Conservation (phyloP, 2,113 vertebrate genomes). For the Pelmatolapia mariae region DNA sequence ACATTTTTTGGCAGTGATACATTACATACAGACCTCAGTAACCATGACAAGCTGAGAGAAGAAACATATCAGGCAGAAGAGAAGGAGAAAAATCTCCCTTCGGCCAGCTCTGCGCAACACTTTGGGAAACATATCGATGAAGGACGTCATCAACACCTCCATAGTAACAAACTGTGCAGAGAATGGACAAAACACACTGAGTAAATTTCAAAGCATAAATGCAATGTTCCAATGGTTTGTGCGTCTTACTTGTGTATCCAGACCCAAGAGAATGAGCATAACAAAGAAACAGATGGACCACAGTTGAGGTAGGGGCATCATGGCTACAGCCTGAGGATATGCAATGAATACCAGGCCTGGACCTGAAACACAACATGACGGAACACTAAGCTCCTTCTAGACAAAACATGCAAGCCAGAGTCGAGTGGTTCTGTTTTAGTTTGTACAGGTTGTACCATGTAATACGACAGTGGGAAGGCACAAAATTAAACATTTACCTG, state of each 20-base stretch:
- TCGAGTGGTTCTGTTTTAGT: background rate
- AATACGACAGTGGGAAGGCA: background rate
- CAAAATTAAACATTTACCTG: background rate
- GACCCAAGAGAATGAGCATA: conserved; percentile 72
- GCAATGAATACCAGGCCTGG: conserved; percentile 74
- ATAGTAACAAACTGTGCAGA: conserved; percentile 64
- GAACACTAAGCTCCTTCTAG: background rate
- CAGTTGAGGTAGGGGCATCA: conserved; percentile 75
- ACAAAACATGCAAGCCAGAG: background rate
- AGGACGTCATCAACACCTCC: conserved; percentile 64
- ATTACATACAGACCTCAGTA: conserved; percentile 58
- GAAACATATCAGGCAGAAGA: conserved; percentile 67
- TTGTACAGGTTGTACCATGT: background rate
- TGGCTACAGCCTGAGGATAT: conserved; percentile 71
- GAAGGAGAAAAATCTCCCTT: conserved; percentile 59
- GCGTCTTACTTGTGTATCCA: conserved; percentile 67
- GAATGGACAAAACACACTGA: background rate
- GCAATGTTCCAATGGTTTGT: background rate
- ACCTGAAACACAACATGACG: conserved; percentile 39
- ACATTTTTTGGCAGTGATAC: background rate
- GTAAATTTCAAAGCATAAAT: background rate
- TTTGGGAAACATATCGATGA: conserved; percentile 62
- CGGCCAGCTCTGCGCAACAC: conserved; percentile 50
- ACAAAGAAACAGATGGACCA: conserved; percentile 73
- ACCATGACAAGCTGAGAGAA: conserved; percentile 65